These are phyloP conservation scores for Stichopus chloronotus DNA, from an alignment of 35 echinoderm and acorn worm species.

Conservation along the genomic window DNA sequence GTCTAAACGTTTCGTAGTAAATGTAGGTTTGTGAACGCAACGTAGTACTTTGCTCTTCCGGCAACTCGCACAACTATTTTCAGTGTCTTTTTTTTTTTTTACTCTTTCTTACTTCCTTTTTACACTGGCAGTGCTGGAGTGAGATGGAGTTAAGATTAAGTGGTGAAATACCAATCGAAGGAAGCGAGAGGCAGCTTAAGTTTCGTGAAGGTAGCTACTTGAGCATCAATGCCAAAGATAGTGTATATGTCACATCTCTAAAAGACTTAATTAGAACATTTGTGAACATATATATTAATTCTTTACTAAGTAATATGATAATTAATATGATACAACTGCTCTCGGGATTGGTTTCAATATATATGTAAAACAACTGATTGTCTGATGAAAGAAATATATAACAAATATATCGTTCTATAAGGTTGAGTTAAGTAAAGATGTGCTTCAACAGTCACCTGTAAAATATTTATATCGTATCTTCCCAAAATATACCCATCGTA, in stretches of 20 bases:
- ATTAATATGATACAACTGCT: neutral
- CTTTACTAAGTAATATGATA: neutral
- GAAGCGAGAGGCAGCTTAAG: constrained; percentile 61
- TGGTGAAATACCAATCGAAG: constrained; percentile 46
- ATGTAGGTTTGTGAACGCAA: too few species aligned
- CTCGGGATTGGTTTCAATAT: neutral
- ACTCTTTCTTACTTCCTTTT: too few species aligned
- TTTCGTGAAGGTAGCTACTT: constrained; percentile 58
- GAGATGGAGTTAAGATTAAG: constrained; percentile 72
- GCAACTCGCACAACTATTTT: too few species aligned
- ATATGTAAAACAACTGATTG: too few species aligned
- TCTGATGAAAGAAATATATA: too few species aligned
- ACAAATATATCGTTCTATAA: neutral
- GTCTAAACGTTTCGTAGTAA: too few species aligned
- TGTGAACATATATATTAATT: neutral
- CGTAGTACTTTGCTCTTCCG: too few species aligned
- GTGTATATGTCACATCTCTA: neutral
- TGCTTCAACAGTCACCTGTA: too few species aligned
- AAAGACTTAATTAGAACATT: neutral
- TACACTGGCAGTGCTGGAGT: constrained; percentile 63
- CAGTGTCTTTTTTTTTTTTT: too few species aligned
- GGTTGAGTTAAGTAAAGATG: too few species aligned
- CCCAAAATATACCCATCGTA: too few species aligned
- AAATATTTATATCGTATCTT: too few species aligned
- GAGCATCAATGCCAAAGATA: neutral